Conservation (phyloP, 2,797 vertebrate species). For the Sebastes jordani region DNA sequence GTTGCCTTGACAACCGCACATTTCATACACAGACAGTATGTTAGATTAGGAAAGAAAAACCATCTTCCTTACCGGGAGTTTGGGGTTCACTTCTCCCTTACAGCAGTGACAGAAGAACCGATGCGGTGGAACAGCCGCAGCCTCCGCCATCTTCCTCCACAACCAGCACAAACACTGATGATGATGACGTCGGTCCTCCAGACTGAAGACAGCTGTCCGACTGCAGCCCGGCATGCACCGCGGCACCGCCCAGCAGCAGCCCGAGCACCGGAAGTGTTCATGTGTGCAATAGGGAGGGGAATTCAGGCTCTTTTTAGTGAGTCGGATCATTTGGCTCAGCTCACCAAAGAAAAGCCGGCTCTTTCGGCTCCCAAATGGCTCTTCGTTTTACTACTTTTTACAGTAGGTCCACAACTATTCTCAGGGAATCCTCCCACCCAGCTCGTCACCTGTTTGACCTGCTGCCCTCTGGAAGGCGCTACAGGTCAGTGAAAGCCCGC, state of each 20-base stretch:
- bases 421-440: too few species aligned
- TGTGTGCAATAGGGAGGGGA: background rate
- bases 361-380: too few species aligned
- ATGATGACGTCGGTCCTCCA: constrained; percentile 77
- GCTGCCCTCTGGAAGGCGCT: too few species aligned
- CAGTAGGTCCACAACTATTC: too few species aligned
- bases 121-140: constrained; percentile 92
- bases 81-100: constrained; percentile 97
- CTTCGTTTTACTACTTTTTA: too few species aligned
- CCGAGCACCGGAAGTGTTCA: constrained; percentile 34
- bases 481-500: too few species aligned
- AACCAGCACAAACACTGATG: constrained; percentile 78
- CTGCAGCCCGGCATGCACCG: constrained; percentile 80
- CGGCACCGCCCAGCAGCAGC: constrained; percentile 8
- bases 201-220: constrained; percentile 66
- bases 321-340: too few species aligned
- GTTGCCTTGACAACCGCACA: constrained; percentile 47
- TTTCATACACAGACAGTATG: background rate
- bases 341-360: too few species aligned
- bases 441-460: too few species aligned
- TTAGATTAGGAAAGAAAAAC: background rate
- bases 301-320: too few species aligned
- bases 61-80: constrained; percentile 91
- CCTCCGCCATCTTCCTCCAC: constrained; percentile 93
- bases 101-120: constrained; percentile 99